Percentiles rank a stretch among this genome's conserved stretches.
phyloP scores from a whole-genome alignment of 2,797 vertebrate species.

The Hippopotamyrus pictus region DNA sequence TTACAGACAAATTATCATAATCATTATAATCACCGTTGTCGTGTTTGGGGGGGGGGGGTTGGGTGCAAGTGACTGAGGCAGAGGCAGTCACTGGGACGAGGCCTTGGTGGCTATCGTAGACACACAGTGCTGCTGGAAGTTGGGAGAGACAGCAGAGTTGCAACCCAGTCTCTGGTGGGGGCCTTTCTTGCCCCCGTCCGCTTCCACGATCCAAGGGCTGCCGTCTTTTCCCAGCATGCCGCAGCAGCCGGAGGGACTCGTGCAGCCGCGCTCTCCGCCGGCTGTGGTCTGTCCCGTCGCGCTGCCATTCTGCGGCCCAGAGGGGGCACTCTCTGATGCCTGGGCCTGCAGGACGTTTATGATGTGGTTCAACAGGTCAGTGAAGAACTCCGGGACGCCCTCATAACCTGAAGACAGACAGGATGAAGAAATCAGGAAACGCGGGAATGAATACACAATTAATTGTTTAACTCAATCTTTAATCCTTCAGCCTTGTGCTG shows the following conservation, averaged over 20 bases:
- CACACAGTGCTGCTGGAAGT: slow-evolving; percentile 98
- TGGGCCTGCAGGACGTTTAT: slow-evolving; percentile 77
- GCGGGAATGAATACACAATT: neutral
- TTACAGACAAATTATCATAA: slow-evolving; percentile 58
- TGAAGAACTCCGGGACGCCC: slow-evolving; percentile 91
- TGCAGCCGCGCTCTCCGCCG: slow-evolving; percentile 61
- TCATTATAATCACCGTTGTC: slow-evolving; percentile 59
- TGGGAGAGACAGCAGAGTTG: slow-evolving; percentile 83
- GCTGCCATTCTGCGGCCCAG: slow-evolving; percentile 51
- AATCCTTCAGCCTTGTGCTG: neutral
- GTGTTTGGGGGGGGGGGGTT: slow-evolving; percentile 47
- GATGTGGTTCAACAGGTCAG: slow-evolving; percentile 90
- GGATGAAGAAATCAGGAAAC: neutral
- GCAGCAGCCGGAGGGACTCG: slow-evolving; percentile 63
- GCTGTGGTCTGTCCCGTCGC: slow-evolving; percentile 55
- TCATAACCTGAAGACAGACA: slow-evolving; percentile 76
- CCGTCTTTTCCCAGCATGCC: slow-evolving; percentile 72
- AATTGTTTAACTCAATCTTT: neutral
- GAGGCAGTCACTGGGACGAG: slow-evolving; percentile 82
- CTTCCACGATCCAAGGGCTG: slow-evolving; percentile 81
- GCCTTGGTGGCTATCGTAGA: slow-evolving; percentile 92
- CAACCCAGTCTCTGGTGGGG: slow-evolving; percentile 91
- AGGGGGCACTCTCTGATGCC: slow-evolving; percentile 54
- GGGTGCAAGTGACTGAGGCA: slow-evolving; percentile 4
- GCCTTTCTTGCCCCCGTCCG: slow-evolving; percentile 68